Base-by-base conservation (phyloP, 2,888 invertebrate genomes). In the Drosophila nr. fundita region DNA sequence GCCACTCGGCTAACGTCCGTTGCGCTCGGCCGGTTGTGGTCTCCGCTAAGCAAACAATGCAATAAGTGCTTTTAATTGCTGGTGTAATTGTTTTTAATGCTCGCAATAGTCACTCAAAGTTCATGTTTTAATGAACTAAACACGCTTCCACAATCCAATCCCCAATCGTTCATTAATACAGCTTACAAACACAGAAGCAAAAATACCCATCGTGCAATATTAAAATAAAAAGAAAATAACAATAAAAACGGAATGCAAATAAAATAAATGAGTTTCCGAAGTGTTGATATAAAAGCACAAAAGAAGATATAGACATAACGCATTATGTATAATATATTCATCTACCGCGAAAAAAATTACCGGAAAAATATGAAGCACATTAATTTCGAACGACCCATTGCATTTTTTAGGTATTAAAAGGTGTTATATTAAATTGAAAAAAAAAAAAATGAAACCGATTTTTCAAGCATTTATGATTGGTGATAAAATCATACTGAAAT, bases 61-160 rank as follows among this genome's bases (percentile, higher is more conserved):
- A 80, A 71, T 60, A 71, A 80, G 62, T 78, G 78, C 65, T 80
- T 82, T 80, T 77, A 74, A 73, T 75, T 50, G 71, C 76, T 48
- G 54, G 52, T 73, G 74, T 77, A 68, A 71, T 74, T 82, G 76
- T 71, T 78, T 78, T 78, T 75, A 68, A 73, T 78, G 71, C 29
- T 62, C 61, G 57, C 70, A 52, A 67, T 62, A 70, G 65, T 62
- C 65, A 60, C 76, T 79, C 71, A 79, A 78, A 65, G 27, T 58
- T 55, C 38, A 57, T 61, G 58, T 52, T 58, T 54, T 79, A 78
- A 82, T 70, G 74, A 79, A 53, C 53, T 66, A 30, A 80, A 53
- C 78, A 78, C 80, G 78, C 70, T 68, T 38, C 18, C 54, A n/a
- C 40, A 53, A 57, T 49, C n/a, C 34, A n/a, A 54, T 58, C 24